Percentiles rank a stretch among this genome's conserved stretches.
These are phyloP conservation scores for Calephelis virginiensis DNA, from an alignment of 1,140 invertebrate species.

Conservation along the genomic window DNA sequence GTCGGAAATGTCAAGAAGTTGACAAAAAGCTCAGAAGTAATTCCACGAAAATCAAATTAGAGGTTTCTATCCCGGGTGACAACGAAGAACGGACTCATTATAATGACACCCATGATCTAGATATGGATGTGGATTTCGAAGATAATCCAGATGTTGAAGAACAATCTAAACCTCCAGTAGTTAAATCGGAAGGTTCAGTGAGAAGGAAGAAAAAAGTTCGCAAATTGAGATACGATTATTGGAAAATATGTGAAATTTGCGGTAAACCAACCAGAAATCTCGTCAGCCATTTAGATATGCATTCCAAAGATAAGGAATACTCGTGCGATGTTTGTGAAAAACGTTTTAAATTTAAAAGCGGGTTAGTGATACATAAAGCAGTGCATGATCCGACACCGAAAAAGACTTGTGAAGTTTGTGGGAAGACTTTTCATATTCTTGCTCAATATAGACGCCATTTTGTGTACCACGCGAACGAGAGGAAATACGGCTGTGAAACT, in stretches of 20 bases:
- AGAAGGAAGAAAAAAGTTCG: constrained; percentile 41
- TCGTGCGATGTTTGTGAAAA: constrained; percentile 79
- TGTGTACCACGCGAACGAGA: constrained; percentile 71
- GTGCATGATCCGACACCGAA: constrained; percentile 69
- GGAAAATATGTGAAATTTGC: constrained; percentile 74
- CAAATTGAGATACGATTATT: constrained; percentile 64
- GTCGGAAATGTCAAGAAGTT: constrained; percentile 65
- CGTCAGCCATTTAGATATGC: constrained; percentile 76
- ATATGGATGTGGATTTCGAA: constrained; percentile 29
- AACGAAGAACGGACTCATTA: not conserved
- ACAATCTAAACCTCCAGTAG: constrained; percentile 26
- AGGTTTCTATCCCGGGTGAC: constrained; percentile 26
- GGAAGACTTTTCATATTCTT: constrained; percentile 68
- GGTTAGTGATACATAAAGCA: constrained; percentile 70
- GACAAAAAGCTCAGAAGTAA: constrained; percentile 51
- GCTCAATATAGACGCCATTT: constrained; percentile 67
- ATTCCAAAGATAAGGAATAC: constrained; percentile 78
- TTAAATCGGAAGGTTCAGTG: constrained; percentile 40
- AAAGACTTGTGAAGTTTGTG: constrained; percentile 73
- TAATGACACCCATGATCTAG: constrained; percentile 30
- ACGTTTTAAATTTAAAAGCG: constrained; percentile 74
- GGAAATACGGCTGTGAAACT: constrained; percentile 74
- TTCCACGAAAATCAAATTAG: constrained; percentile 44
- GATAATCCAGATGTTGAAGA: constrained; percentile 26
- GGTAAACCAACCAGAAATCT: constrained; percentile 70